Evolutionary conservation across 2,888 invertebrate species (phyloP), one percentile per base, ranked within the genome.

Genomic region (Horisme vitalbata): DNA sequence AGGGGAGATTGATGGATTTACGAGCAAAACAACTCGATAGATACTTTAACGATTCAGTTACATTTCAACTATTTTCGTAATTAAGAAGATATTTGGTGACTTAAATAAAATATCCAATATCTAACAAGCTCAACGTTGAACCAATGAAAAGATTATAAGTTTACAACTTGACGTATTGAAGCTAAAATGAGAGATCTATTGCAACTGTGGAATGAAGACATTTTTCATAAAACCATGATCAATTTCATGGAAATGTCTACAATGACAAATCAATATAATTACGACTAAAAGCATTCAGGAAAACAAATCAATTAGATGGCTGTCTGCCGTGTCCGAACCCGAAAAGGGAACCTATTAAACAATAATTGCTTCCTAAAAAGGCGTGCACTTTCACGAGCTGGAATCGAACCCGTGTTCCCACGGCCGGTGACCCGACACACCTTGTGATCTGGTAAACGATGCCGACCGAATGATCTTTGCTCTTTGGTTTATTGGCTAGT

Each of bases 361-460:
- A 53, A 55, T 72, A 65, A 62, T 60, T 55, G 53, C 43, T 43
- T 23, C 68, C 67, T 57, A 61, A 67, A 63, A 52, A 49, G 67
- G 64, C 54, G 52, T 35, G 57, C 58, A 65, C 71, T 71, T 72
- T 72, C 71, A 62, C 71, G 52, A 47, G 14, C 46, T 43, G 57
- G 45, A 46, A 20, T 50, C 41, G 46, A 49, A 45, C 52, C 53
- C 41, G 47, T 39, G 55, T 65, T 71, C 71, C 58, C 71, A 68
- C 63, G 68, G 61, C 64, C 65, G 49, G 41, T 39, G 52, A 34
- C 44, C 53, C 50, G 49, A 48, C 55, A 57, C 36, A 39, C 35
- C 38, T 32, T 30, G 11, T 8, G 31, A n/a, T 31, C 37, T 41
- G 12, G 9, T 21, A 11, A 18, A 24, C 14, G 37, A 45, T 24